phyloP scores from a whole-genome alignment of 1,140 invertebrate species.

The Drosophila chauvacae region DNA sequence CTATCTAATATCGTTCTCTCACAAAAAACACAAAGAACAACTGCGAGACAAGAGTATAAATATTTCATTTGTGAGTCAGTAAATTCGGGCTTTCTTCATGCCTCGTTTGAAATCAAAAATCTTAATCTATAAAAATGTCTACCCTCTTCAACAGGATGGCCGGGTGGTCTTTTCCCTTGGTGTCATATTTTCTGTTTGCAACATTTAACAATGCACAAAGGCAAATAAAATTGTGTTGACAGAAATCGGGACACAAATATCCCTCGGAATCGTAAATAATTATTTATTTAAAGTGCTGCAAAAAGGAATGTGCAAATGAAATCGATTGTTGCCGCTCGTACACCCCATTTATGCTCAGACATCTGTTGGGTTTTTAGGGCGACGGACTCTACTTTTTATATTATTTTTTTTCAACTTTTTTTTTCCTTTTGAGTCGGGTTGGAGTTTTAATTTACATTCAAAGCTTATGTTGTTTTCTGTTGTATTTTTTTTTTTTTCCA shows the following conservation, averaged over 20 bases:
- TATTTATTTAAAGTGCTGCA: conserved; percentile 61
- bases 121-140: conserved; percentile 15
- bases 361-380: conserved; percentile 12
- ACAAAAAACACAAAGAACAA: neutral
- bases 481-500: neutral
- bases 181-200: neutral
- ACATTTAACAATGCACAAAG: conserved; percentile 29
- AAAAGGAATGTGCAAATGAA: conserved; percentile 14
- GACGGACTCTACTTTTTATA: neutral
- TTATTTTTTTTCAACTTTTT: neutral
- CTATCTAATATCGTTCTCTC: neutral
- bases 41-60: neutral
- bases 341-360: conserved; percentile 12
- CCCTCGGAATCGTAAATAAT: conserved; percentile 43
- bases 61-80: neutral
- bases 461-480: neutral
- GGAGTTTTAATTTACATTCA: conserved; percentile 30
- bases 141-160: conserved; percentile 1
- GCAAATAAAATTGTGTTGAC: conserved; percentile 37
- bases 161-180: neutral
- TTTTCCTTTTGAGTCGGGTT: conserved; percentile 1
- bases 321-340: conserved; percentile 28
- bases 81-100: neutral
- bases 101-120: conserved; percentile 3
- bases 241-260: conserved; percentile 19